These are phyloP conservation scores for Cladopsammia gracilis DNA, from an alignment of 64 coral and sea anemone species.

Conservation along the genomic window DNA sequence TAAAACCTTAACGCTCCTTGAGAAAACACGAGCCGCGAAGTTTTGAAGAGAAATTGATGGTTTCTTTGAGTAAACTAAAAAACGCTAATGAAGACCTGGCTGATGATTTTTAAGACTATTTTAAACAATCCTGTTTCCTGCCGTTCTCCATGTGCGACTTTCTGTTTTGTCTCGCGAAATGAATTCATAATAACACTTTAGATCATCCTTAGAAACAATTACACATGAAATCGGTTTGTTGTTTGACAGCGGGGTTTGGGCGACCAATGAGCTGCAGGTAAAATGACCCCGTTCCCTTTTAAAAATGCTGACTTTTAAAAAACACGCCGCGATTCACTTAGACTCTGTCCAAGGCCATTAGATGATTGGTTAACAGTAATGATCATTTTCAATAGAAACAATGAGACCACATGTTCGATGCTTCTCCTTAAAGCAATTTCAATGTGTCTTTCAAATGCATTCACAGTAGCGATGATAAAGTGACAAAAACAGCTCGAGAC, in stretches of 20 bases:
- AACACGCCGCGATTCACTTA: constrained; percentile 69
- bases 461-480: constrained; percentile 82
- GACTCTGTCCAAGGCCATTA: background rate
- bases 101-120: constrained; percentile 51
- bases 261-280: constrained; percentile 57
- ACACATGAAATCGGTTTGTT: constrained; percentile 42
- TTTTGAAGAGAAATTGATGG: constrained; percentile 36
- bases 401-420: constrained; percentile 92
- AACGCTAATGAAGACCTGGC: constrained; percentile 17
- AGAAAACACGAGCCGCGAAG: background rate
- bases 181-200: constrained; percentile 65
- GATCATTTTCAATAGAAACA: constrained; percentile 90
- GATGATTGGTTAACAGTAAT: constrained; percentile 71
- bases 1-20: background rate
- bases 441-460: constrained; percentile 91
- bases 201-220: constrained; percentile 67
- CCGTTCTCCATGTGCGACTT: background rate
- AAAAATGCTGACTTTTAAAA: constrained; percentile 65
- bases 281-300: constrained; percentile 38
- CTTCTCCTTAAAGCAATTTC: constrained; percentile 84
- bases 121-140: constrained; percentile 40
- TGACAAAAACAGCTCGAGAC: constrained; percentile 78
- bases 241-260: constrained; percentile 22
- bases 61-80: background rate
- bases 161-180: constrained; percentile 67